Evolutionary conservation across 2,888 invertebrate species (phyloP).

Genomic region (Thymelicus acteon): DNA sequence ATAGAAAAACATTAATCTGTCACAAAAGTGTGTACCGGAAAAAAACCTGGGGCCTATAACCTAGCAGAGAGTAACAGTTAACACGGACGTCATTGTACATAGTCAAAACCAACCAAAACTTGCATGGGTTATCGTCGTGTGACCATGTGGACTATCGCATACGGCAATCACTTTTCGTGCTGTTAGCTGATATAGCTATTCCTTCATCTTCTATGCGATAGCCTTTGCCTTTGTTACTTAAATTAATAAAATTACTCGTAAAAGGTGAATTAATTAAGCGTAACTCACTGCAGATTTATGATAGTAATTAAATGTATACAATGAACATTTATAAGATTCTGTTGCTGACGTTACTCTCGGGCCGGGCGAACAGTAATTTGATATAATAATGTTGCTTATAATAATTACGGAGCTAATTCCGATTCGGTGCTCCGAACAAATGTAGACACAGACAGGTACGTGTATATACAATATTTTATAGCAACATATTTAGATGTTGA

Average conservation of each 20-base stretch:
- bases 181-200: too few species aligned
- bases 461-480: conserved; percentile 2
- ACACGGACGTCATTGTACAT: too few species aligned
- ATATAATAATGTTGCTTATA: conserved; percentile 32
- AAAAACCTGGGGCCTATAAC: too few species aligned
- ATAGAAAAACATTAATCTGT: too few species aligned
- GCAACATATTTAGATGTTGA: conserved; percentile 5
- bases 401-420: conserved; percentile 28
- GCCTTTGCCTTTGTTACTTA: too few species aligned
- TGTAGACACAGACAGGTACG: conserved; percentile 13
- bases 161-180: too few species aligned
- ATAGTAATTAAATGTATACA: conserved; percentile 10
- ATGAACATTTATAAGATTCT: conserved; percentile 10
- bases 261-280: conserved; percentile 9
- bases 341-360: conserved; percentile 16
- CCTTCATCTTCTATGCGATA: too few species aligned
- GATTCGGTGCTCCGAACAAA: conserved; percentile 28
- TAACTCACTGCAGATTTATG: conserved; percentile 8
- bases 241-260: neutral
- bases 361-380: conserved; percentile 23
- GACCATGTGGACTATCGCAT: too few species aligned
- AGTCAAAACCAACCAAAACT: too few species aligned
- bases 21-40: too few species aligned
- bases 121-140: too few species aligned
- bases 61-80: too few species aligned